A percentile compares a stretch with the other conserved stretches of the same genome.
phyloP scores from a whole-genome alignment of 1,140 invertebrate genomes.

The Diorhabda elongata region DNA sequence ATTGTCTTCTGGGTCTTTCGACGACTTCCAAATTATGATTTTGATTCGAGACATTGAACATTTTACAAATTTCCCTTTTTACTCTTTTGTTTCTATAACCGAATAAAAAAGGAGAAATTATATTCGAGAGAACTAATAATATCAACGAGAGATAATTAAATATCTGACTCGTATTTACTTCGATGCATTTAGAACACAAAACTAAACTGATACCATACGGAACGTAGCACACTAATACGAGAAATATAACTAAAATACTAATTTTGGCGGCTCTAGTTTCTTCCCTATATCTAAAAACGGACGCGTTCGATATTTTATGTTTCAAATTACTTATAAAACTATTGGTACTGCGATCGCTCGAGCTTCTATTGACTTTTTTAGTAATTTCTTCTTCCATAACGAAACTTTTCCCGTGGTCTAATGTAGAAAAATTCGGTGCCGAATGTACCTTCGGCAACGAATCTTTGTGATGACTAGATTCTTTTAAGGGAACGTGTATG shows the following conservation, averaged over 20 bases:
- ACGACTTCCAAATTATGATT: constrained; percentile 3
- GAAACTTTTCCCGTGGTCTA: constrained; percentile 22
- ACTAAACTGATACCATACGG: constrained; percentile 60
- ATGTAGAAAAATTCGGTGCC: constrained; percentile 37
- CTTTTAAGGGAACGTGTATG: constrained; percentile 4
- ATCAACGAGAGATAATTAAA: constrained; percentile 57
- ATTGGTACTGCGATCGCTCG: constrained; percentile 46
- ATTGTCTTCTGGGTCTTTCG: constrained; percentile 7
- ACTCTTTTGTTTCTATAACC: constrained; percentile 72
- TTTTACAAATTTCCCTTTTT: constrained; percentile 62
- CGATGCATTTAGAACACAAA: constrained; percentile 45
- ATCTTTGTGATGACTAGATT: constrained; percentile 9
- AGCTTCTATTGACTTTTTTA: constrained; percentile 39
- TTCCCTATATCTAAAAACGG: constrained; percentile 75
- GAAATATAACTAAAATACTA: constrained; percentile 67
- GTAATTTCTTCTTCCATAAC: constrained; percentile 12
- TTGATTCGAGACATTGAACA: constrained; percentile 52
- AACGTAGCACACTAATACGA: constrained; percentile 67
- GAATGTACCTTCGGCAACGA: constrained; percentile 40
- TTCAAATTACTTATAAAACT: constrained; percentile 66
- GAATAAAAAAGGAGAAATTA: constrained; percentile 72
- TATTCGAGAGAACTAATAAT: constrained; percentile 63
- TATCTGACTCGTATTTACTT: constrained; percentile 45
- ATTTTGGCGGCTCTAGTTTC: constrained; percentile 77
- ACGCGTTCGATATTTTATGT: constrained; percentile 75